Percentiles rank a stretch among this genome's conserved stretches.
Evolutionary conservation across 2,888 invertebrate genomes (phyloP).

Genomic region (Trichopoda pennipes): DNA sequence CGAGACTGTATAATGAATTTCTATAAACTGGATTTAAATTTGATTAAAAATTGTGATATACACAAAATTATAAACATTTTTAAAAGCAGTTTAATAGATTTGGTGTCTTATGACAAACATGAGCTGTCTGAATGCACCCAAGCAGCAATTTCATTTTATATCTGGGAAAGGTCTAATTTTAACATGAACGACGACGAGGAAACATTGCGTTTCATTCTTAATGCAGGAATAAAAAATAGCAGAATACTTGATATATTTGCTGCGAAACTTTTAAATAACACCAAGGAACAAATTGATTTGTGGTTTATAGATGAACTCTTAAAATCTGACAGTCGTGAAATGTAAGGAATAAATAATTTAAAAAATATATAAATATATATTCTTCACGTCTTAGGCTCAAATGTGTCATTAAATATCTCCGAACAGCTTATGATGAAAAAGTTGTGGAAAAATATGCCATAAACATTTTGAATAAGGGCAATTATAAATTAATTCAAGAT

Average conservation of each 20-base stretch:
- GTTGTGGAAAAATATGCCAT: slow-evolving; percentile 13
- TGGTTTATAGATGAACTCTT: slow-evolving; percentile 50
- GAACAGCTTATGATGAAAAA: not conserved
- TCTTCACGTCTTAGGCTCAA: not conserved
- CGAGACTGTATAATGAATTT: not conserved
- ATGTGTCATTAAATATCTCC: not conserved
- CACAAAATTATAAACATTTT: slow-evolving; percentile 19
- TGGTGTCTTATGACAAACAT: slow-evolving; percentile 12
- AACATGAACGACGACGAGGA: not conserved
- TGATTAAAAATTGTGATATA: not conserved
- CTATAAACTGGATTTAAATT: slow-evolving; percentile 29
- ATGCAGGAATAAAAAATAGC: slow-evolving; percentile 1
- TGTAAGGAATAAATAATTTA: slow-evolving; percentile 20
- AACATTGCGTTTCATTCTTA: slow-evolving; percentile 38
- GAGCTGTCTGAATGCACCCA: slow-evolving; percentile 27
- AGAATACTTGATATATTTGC: slow-evolving; percentile 4
- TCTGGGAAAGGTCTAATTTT: slow-evolving; percentile 6
- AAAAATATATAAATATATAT: not conserved
- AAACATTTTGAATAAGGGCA: not conserved
- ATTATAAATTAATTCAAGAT: not conserved
- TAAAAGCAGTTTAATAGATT: slow-evolving; percentile 5
- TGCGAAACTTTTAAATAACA: slow-evolving; percentile 1
- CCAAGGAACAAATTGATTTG: not conserved
- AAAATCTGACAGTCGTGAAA: not conserved
- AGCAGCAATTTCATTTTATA: slow-evolving; percentile 50